A percentile compares a stretch with the other conserved stretches of the same genome.
These are phyloP conservation scores for Ichneumoninae sp. DNA, from an alignment of 2,888 invertebrate genomes.

Conservation along the genomic window DNA sequence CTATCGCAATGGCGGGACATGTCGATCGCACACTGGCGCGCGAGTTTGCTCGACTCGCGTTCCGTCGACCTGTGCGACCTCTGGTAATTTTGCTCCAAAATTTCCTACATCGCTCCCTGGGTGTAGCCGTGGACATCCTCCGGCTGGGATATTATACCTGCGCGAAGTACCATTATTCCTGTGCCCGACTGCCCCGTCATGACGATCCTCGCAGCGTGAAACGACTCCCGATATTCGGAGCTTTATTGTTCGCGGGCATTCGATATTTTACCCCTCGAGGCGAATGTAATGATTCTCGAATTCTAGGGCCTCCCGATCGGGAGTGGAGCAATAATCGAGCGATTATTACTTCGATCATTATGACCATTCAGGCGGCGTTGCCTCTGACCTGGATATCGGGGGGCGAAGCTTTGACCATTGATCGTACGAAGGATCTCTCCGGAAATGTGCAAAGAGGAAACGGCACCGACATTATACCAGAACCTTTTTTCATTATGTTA, in stretches of 20 bases:
- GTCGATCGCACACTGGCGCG: conserved; percentile 45
- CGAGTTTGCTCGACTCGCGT: conserved; percentile 4
- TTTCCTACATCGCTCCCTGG: conserved; percentile 12
- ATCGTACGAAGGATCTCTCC: neutral
- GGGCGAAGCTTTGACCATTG: neutral
- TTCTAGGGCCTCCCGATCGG: conserved; percentile 40
- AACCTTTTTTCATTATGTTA: conserved; percentile 13
- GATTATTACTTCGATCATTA: conserved; percentile 59
- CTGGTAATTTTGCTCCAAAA: conserved; percentile 45
- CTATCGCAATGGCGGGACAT: conserved; percentile 42
- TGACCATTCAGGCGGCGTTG: neutral
- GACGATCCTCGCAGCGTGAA: conserved; percentile 51
- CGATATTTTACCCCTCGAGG: conserved; percentile 6
- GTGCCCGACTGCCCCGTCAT: conserved; percentile 19
- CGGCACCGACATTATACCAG: neutral
- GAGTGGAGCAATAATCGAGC: conserved; percentile 56
- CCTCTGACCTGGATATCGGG: neutral
- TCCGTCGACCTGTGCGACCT: conserved; percentile 29
- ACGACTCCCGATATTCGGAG: conserved; percentile 50
- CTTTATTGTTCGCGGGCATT: conserved; percentile 48
- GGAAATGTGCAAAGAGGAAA: neutral
- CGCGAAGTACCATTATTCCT: conserved; percentile 29
- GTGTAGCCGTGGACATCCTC: conserved; percentile 7
- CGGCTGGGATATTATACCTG: conserved; percentile 30
- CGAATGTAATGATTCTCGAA: conserved; percentile 49